Evolutionary conservation across 1,140 invertebrate species (phyloP).

Genomic region (Ips nitidus): DNA sequence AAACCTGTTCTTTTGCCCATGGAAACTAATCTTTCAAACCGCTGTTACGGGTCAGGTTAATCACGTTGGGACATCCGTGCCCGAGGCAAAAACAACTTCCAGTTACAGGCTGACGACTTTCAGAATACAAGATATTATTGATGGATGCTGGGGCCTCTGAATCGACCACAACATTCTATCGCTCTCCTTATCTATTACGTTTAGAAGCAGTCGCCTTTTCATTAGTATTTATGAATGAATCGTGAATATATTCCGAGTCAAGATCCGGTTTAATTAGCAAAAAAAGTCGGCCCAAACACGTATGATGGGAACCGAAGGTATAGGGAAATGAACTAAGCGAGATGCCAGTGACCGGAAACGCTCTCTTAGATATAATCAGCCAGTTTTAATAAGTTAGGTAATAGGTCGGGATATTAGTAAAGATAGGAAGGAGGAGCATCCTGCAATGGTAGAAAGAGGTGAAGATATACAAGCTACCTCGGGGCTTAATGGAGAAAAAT

Average conservation of each 20-base stretch:
- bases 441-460: neutral
- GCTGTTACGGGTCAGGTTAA: constrained; percentile 29
- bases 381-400: constrained; percentile 9
- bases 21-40: neutral
- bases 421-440: neutral
- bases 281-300: constrained; percentile 23
- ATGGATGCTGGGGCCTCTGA: constrained; percentile 22
- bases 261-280: constrained; percentile 28
- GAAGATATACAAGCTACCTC: neutral
- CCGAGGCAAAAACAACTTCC: constrained; percentile 29
- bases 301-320: constrained; percentile 18
- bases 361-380: neutral
- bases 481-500: neutral
- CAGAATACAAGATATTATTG: constrained; percentile 34
- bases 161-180: constrained; percentile 11
- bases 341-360: constrained; percentile 13
- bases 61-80: constrained; percentile 35
- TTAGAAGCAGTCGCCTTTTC: constrained; percentile 11
- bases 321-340: constrained; percentile 16
- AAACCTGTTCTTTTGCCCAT: constrained; percentile 4
- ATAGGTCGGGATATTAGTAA: constrained; percentile 10
- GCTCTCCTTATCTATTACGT: constrained; percentile 11
- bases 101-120: constrained; percentile 31
- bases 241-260: constrained; percentile 12
- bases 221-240: constrained; percentile 33